These are phyloP conservation scores for Litoditis marina DNA, from an alignment of 2,888 invertebrate species.

Conservation along the genomic window DNA sequence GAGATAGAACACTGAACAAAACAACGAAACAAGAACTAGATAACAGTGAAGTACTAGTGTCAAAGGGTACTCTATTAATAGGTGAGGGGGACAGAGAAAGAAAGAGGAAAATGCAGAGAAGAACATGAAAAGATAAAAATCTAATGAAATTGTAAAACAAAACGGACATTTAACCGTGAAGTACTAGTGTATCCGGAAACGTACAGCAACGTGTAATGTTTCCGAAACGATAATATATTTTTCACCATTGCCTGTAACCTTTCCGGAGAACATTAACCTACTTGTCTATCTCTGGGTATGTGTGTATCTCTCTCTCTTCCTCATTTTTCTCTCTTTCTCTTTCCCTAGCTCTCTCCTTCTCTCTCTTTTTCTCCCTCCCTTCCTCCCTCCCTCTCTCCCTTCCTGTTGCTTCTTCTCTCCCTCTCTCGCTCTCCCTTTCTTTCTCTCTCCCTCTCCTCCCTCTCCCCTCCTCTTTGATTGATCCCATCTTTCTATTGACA, in stretches of 20 bases:
- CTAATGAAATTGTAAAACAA: too few species aligned
- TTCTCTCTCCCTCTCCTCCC: neutral
- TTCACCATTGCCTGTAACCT: too few species aligned
- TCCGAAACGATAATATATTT: too few species aligned
- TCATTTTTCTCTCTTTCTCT: neutral
- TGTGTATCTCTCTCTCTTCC: neutral
- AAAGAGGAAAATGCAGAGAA: neutral
- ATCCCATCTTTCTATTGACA: neutral
- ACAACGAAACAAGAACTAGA: neutral
- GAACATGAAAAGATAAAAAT: neutral
- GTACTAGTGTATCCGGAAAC: too few species aligned
- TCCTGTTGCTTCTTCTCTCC: neutral
- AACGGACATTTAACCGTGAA: too few species aligned
- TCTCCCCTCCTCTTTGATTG: neutral
- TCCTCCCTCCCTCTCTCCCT: neutral
- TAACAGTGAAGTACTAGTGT: neutral
- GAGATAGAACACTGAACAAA: neutral
- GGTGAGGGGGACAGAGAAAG: constrained; percentile 4
- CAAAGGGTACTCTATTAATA: neutral
- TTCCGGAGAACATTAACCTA: too few species aligned
- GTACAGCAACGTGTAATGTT: too few species aligned
- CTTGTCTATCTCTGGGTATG: neutral
- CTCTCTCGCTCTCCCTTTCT: constrained; percentile 1
- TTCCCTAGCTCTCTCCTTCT: neutral
- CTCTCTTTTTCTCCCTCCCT: constrained; percentile 13